Base-by-base conservation (phyloP, 1,140 invertebrate species). In the Dendrolimus punctatus region DNA sequence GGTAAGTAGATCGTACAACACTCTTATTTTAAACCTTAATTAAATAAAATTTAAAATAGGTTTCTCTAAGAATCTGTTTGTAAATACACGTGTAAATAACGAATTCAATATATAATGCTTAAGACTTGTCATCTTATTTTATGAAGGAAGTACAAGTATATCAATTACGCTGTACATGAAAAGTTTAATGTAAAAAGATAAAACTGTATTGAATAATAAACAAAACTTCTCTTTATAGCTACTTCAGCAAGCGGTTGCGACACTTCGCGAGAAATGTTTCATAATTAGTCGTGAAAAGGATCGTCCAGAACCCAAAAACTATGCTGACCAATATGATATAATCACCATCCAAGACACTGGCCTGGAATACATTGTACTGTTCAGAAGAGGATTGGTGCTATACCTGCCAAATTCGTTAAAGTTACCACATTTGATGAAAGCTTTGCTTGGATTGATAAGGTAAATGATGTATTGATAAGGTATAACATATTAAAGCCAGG, bases 241-340 rank as follows among this genome's bases (percentile, higher is more conserved):
- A 6, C 68, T 89, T 2, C 57, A 81, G 61, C 71, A 76, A 75
- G 86, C 79, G 5, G 41, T 79, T 5, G 52, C 54, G 5, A 77
- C 74, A 2, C 66, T 88, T 1, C 79, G 79, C 23, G 85, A 88
- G 6, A 85, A 85, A 57, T 81, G 85, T 49, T 89, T 88, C 69
- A 62, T 89, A n/a, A 82, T 90, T 47, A 85, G 81, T 41, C 71
- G 88, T 8, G 88, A 90, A 69, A 83, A 74, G 39, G 67, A 74
- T 9, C 62, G 57, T 39, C 68, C 81, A 4, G 67, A 82, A 49
- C 64, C 74, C 5, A 75, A 74, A 54, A 61, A 65, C 0, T 69
- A 68, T 48, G 62, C 74, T 6, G 76, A 79, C 4, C 75, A 76
- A 51, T 73, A 81, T 5, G 81, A 87, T 41, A 74, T 89, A 4